Conservation (phyloP, 1,140 invertebrate genomes). For the Magallana ariakensis region DNA sequence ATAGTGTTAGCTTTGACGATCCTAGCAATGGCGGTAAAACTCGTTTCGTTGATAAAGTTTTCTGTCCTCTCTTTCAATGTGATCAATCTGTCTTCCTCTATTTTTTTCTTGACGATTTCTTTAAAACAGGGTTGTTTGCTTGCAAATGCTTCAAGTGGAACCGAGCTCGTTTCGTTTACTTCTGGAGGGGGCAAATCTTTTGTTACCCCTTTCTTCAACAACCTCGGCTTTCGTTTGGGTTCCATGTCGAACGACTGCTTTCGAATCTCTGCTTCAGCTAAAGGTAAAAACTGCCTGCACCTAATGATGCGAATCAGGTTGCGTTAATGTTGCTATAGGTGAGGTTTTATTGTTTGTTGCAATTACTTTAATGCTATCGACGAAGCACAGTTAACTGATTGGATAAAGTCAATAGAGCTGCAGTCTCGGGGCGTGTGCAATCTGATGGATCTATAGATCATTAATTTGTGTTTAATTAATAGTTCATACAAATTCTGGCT, state of each 20-base stretch:
- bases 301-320: background rate
- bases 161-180: slow-evolving; percentile 37
- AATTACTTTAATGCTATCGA: background rate
- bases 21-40: slow-evolving; percentile 69
- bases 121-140: background rate
- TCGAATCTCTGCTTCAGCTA: background rate
- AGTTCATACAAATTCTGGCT: background rate
- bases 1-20: slow-evolving; percentile 68
- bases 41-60: slow-evolving; percentile 65
- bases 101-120: slow-evolving; percentile 1
- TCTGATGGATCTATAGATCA: background rate
- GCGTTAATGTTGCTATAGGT: background rate
- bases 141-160: slow-evolving; percentile 37
- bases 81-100: background rate
- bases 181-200: slow-evolving; percentile 39
- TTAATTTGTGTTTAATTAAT: slow-evolving; percentile 20
- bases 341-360: background rate
- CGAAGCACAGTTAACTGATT: background rate
- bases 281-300: background rate
- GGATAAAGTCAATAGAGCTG: background rate
- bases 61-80: slow-evolving; percentile 52
- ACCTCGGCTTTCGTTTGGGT: background rate
- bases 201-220: background rate
- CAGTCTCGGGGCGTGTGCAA: background rate
- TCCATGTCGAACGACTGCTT: background rate